Evolutionary conservation across 2,888 invertebrate genomes (phyloP), one percentile per base, ranked within the genome.

Genomic region (Pimpla rufipes): DNA sequence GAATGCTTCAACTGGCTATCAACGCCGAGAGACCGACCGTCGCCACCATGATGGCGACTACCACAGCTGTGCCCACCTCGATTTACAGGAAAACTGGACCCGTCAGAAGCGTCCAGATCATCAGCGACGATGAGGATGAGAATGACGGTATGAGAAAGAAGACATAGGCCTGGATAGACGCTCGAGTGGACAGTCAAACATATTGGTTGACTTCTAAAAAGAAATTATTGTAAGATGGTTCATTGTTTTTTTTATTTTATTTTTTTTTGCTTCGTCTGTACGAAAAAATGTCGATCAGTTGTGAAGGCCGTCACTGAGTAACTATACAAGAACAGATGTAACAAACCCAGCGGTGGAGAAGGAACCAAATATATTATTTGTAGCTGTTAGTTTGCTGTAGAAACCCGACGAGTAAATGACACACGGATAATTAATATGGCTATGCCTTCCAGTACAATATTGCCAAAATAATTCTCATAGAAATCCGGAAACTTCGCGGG

Each of bases 1-100:
- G 96, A 89, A 96, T 97, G 96, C 93, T 97, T 40, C 95, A 96
- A 90, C 91, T 97, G 79, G 96, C 96, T 0, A 96, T 97, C 85
- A 96, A 96, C 90, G 95, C 96, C 7, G 95, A 96, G 64, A 90
- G 94, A 42, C 88, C 89, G 0, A 80, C 90, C 3, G 83, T 88
- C 45, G 94, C 94, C 0, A 93, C 94, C 21, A 79, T 90, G 23
- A 93, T 94, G 47, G 93, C 94, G 1, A 42, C 84, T 3, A 84
- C 83, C 1, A 93, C 93, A 4, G 81, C 93, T 4, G 80, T 89
- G 6, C 85, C 89, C 7, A 66, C 89, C 0, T 81, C 94, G 89
- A 92, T 87, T 59, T 93, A 90, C 93, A 95, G 78, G 94, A 95
- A 85, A 87, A 88, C 86, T 82, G 94, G 85, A 91, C 96, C 96